Evolutionary conservation across 1,140 invertebrate species (phyloP).

Genomic region (Drosophila chauvacae): DNA sequence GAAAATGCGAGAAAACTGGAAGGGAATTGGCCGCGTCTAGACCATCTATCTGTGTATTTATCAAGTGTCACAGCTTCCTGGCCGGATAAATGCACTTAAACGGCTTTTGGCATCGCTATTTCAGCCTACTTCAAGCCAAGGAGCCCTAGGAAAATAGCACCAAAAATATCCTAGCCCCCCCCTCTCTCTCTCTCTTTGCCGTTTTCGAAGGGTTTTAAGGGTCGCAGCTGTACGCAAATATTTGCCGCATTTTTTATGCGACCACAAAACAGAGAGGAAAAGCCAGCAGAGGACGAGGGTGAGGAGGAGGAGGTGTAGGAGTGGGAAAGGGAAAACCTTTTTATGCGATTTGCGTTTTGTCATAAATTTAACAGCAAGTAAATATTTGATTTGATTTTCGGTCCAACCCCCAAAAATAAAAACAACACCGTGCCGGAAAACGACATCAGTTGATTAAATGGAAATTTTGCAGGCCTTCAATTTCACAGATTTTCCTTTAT

Average conservation of each 20-base stretch:
- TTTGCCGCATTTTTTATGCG: slow-evolving; percentile 70
- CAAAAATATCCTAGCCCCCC: neutral
- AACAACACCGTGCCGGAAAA: slow-evolving; percentile 3
- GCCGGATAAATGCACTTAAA: slow-evolving; percentile 68
- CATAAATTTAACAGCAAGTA: slow-evolving; percentile 76
- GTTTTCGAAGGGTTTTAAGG: slow-evolving; percentile 19
- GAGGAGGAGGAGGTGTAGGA: neutral
- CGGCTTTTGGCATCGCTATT: slow-evolving; percentile 48
- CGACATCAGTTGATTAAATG: slow-evolving; percentile 64
- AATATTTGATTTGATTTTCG: slow-evolving; percentile 75
- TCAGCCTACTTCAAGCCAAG: slow-evolving; percentile 18
- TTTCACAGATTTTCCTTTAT: slow-evolving; percentile 38
- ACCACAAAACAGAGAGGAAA: slow-evolving; percentile 28
- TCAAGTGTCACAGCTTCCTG: slow-evolving; percentile 38
- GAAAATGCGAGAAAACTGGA: neutral
- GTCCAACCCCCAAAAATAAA: neutral
- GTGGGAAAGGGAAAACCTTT: slow-evolving; percentile 22
- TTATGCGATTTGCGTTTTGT: slow-evolving; percentile 68
- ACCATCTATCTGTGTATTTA: slow-evolving; percentile 26
- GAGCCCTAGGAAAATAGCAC: slow-evolving; percentile 26
- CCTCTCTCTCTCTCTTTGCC: neutral
- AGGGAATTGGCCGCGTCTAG: slow-evolving; percentile 15
- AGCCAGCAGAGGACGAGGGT: neutral
- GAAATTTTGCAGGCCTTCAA: slow-evolving; percentile 46
- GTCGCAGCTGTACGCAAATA: slow-evolving; percentile 71